Base-by-base conservation (phyloP, 2,113 vertebrate species). In the Cephalophus harveyi region DNA sequence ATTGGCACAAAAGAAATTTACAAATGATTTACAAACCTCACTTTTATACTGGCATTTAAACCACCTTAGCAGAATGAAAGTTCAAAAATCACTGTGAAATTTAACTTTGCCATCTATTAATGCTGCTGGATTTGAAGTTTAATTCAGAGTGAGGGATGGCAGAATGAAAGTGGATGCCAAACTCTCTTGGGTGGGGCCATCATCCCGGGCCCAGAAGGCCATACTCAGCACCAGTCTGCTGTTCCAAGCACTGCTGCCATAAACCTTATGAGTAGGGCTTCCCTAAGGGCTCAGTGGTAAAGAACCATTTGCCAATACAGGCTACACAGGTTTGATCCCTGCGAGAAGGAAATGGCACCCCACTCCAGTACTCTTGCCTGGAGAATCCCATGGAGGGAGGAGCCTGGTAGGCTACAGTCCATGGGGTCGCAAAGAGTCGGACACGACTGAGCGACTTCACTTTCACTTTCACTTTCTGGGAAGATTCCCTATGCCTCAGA, bases 131-230 rank as follows among this genome's bases (percentile, higher is more conserved):
- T 28, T 5, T 55, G 15, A 74, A 71, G 21, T 3, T 9, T 91
- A 17, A 50, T 71, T 71, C 23, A 23, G 25, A 89, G 76, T 27
- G 59, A 57, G 13, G 50, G 9, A 60, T 3, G 17, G 50, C 12
- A n/a, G 23, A 15, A 40, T 5, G 15, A 0, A 10, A 11, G 25
- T 19, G 6, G 5, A 71, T 59, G 21, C 57, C 40, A 33, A 46
- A 57, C 55, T 57, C 12, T 48, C 33, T 36, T 14, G 4, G 40
- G 7, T 13, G 28, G 7, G 2, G 13, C 78, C 10, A 1, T 71
- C 21, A 16, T 3, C 1, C 3, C 1, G 1, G 40, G n/a, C 3
- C 17, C 30, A 52, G 14, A 6, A 15, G 1, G 4, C 55, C n/a
- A 19, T 12, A 7, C 0, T 52, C 30, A 36, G 6, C 15, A 36